Evolutionary conservation across 2,113 vertebrate genomes (phyloP).

Genomic region (Periophthalmodon schlosseri): DNA sequence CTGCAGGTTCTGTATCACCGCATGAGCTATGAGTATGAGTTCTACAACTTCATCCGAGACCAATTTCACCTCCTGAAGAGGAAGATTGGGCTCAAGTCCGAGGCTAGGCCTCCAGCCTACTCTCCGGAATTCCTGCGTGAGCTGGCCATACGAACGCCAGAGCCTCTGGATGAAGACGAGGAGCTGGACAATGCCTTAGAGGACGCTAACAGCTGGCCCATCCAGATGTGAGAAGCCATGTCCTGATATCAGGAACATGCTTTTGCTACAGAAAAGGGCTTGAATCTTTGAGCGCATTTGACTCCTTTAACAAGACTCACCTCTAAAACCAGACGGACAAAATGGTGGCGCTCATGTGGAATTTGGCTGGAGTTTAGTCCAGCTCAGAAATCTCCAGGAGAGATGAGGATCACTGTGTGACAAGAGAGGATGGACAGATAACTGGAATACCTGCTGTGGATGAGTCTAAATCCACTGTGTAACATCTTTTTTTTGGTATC

Average conservation of each 20-base stretch:
- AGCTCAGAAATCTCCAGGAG: conserved; percentile 64
- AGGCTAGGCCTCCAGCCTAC: conserved; percentile 63
- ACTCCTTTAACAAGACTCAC: conserved; percentile 37
- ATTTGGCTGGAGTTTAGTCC: neutral
- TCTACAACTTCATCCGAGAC: conserved; percentile 95
- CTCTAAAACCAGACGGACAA: conserved; percentile 27
- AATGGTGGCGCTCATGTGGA: neutral
- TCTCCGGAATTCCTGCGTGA: conserved; percentile 80
- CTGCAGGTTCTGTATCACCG: conserved; percentile 94
- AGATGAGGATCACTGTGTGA: conserved; percentile 52
- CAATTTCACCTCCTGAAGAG: conserved; percentile 95
- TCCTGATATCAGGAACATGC: neutral
- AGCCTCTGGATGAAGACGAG: conserved; percentile 88
- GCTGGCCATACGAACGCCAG: conserved; percentile 86
- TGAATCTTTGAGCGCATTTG: conserved; percentile 52
- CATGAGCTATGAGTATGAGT: conserved; percentile 95
- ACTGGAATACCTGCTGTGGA: conserved; percentile 27
- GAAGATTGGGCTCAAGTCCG: conserved; percentile 93
- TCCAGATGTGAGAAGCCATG: conserved; percentile 64
- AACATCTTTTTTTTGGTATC: neutral
- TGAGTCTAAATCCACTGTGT: conserved; percentile 5
- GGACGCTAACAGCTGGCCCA: conserved; percentile 79
- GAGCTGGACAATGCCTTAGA: conserved; percentile 84
- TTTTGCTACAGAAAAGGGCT: conserved; percentile 34
- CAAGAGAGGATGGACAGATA: conserved; percentile 24